These are phyloP conservation scores for Drosophila hydei DNA, from an alignment of 1,140 invertebrate genomes.

Conservation along the genomic window DNA sequence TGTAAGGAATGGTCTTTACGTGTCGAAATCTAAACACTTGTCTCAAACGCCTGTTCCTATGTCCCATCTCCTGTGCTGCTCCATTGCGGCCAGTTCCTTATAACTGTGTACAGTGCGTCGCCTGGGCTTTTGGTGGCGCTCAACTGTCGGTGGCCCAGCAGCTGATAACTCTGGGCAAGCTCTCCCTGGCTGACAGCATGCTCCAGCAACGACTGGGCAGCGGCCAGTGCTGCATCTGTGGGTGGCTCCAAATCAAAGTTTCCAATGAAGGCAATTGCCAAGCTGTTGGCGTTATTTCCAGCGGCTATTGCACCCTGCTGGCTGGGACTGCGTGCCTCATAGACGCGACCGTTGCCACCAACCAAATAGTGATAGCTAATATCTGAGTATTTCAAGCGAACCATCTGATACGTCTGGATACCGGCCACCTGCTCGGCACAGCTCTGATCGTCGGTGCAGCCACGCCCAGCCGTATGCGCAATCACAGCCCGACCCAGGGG, in stretches of 20 bases:
- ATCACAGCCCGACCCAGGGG: slow-evolving; percentile 85
- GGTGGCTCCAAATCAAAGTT: slow-evolving; percentile 84
- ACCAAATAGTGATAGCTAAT: slow-evolving; percentile 88
- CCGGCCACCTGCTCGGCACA: slow-evolving; percentile 83
- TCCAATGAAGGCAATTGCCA: slow-evolving; percentile 86
- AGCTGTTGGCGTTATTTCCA: slow-evolving; percentile 86
- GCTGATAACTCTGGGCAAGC: slow-evolving; percentile 85
- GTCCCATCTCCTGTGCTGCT: slow-evolving; percentile 2
- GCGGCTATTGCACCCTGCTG: slow-evolving; percentile 85
- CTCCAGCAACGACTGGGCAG: slow-evolving; percentile 85
- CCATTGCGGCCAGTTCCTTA: slow-evolving; percentile 87
- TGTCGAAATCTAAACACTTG: slow-evolving; percentile 64
- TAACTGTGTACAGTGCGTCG: slow-evolving; percentile 85
- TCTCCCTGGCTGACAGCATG: slow-evolving; percentile 85
- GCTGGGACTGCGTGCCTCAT: slow-evolving; percentile 87
- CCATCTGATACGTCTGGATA: slow-evolving; percentile 86
- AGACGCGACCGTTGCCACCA: slow-evolving; percentile 87
- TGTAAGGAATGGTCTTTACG: slow-evolving; percentile 79
- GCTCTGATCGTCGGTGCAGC: slow-evolving; percentile 84
- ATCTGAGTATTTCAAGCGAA: slow-evolving; percentile 84
- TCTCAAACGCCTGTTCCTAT: background rate
- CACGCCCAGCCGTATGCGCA: slow-evolving; percentile 85
- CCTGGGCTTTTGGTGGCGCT: slow-evolving; percentile 87
- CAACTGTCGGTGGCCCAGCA: slow-evolving; percentile 87
- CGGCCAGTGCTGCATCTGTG: slow-evolving; percentile 85